Conservation (phyloP, 2,888 invertebrate genomes). For the Apodemia duryi region DNA sequence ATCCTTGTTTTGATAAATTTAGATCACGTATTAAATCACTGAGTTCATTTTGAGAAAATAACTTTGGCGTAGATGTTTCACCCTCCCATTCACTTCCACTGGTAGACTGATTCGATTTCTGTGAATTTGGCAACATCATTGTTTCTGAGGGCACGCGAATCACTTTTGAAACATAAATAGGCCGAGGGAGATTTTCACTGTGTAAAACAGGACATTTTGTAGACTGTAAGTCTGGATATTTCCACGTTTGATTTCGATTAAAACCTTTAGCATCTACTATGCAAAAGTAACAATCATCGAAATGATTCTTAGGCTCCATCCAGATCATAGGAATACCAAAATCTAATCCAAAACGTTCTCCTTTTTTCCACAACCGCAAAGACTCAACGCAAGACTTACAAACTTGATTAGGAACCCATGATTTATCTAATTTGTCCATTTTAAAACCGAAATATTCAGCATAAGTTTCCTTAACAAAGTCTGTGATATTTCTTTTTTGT, state of each 20-base stretch:
- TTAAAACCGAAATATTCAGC: constrained; percentile 18
- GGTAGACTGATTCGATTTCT: not conserved
- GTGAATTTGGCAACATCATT: constrained; percentile 4
- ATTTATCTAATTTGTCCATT: constrained; percentile 18
- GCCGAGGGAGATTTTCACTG: constrained; percentile 4
- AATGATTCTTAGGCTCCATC: constrained; percentile 19
- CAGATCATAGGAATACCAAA: constrained; percentile 24
- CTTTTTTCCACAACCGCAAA: constrained; percentile 18
- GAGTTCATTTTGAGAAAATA: constrained; percentile 17
- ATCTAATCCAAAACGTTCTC: constrained; percentile 16
- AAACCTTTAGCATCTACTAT: constrained; percentile 14
- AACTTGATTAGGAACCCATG: constrained; percentile 19
- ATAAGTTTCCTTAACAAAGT: constrained; percentile 20
- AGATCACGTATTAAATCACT: constrained; percentile 16
- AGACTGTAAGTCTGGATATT: constrained; percentile 17
- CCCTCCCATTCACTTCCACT: constrained; percentile 10
- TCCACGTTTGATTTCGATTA: constrained; percentile 16
- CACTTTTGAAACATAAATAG: not conserved
- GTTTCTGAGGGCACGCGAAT: constrained; percentile 9
- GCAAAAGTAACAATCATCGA: constrained; percentile 14
- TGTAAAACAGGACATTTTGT: constrained; percentile 17
- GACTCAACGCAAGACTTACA: constrained; percentile 19
- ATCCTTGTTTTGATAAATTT: constrained; percentile 14
- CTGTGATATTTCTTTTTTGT: constrained; percentile 18
- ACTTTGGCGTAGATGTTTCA: constrained; percentile 13